These are phyloP conservation scores for Pseudococcus jackbeardsleyi DNA, from an alignment of 2,888 invertebrate genomes.

Conservation along the genomic window DNA sequence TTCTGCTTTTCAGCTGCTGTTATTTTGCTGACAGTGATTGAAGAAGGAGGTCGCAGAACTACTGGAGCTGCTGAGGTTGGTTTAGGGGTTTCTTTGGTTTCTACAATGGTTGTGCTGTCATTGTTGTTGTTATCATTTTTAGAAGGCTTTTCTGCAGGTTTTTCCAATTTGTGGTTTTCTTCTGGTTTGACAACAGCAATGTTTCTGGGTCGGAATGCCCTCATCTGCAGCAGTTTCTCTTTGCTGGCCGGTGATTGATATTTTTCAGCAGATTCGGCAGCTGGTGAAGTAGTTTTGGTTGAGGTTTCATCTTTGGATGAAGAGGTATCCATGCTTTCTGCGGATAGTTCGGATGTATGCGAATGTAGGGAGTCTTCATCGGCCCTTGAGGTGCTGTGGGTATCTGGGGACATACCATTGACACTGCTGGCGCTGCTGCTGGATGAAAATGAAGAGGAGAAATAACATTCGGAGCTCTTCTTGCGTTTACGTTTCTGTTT, in stretches of 20 bases:
- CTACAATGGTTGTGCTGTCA: not conserved
- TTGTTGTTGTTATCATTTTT: constrained; percentile 57
- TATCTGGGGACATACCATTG: constrained; percentile 56
- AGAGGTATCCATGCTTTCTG: constrained; percentile 58
- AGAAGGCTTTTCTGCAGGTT: not conserved
- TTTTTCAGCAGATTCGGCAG: not conserved
- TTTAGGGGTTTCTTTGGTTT: constrained; percentile 67
- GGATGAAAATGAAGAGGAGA: constrained; percentile 53
- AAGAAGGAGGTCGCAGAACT: constrained; percentile 69
- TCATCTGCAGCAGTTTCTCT: constrained; percentile 71
- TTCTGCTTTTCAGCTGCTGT: constrained; percentile 68
- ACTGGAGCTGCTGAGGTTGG: constrained; percentile 59
- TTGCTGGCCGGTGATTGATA: constrained; percentile 65
- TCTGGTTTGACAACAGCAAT: constrained; percentile 55
- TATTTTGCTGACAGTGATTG: constrained; percentile 70
- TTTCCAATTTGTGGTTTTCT: constrained; percentile 39
- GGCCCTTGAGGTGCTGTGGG: constrained; percentile 57
- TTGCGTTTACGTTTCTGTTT: constrained; percentile 64
- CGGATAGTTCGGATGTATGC: constrained; percentile 61
- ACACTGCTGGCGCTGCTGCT: constrained; percentile 59
- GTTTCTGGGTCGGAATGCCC: constrained; percentile 70
- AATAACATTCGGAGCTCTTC: constrained; percentile 56
- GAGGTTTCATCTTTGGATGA: constrained; percentile 48
- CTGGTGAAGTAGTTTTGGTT: not conserved
- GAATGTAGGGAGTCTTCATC: constrained; percentile 65